Base-by-base conservation (phyloP, 2,888 invertebrate species). In the Myathropa florea region DNA sequence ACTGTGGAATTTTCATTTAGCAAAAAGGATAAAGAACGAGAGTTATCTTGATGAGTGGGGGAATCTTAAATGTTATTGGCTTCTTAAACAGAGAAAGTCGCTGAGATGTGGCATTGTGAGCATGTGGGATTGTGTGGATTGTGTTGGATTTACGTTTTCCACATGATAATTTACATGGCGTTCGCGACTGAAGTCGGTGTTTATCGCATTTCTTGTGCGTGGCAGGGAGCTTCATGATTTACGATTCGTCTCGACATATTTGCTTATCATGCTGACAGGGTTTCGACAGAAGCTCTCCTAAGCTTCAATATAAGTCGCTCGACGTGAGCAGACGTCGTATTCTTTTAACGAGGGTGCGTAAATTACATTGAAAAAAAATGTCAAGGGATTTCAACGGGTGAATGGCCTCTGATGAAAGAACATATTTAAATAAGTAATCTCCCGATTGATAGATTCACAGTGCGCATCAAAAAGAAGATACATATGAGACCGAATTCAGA, bases 41-140 rank as follows among this genome's bases (percentile, higher is more conserved):
- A 57, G 33, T 53, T 65, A 55, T 23, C 24, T 36, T 18, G 53
- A 55, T 55, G 61, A 70, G 63, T 68, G 53, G 61, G 28, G 77
- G 36, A 77, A 23, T 18, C 23, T 64, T 64, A 64, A 70, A 71
- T 64, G 63, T 70, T 78, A 78, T 71, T 78, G 71, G 55, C 53
- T 55, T 70, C 36, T 55, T 68, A 33, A 53, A 23, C 30, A 33
- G 53, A 12, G 4, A 67, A 65, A 67, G 14, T n/a, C 21, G 4
- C 65, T 46, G 73, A 21, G 39, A 39, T 33, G n/a, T 7, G 18
- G 26, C 10, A 24, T 59, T 33, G 21, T 24, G 36, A 26, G 18
- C 7, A 24, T n/a, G 21, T 12, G 4, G 2, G 21, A 46, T 39
- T 39, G 64, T 26, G 14, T 39, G 23, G 64, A 36, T 30, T 21